Evolutionary conservation across 2,797 vertebrate species (phyloP).

Genomic region (Trachops cirrhosus): DNA sequence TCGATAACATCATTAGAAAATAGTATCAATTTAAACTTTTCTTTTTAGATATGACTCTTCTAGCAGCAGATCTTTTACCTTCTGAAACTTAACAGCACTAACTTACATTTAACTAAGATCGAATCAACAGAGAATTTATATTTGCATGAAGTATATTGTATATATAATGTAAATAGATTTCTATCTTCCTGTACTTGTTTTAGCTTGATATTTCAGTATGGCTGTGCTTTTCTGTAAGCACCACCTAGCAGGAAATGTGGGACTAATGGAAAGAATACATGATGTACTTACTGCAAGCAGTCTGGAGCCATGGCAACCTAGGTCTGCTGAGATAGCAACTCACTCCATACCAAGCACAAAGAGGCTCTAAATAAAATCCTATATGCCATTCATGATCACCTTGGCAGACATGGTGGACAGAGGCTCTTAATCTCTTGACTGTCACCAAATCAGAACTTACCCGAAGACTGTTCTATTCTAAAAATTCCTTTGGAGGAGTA

Average conservation of each 20-base stretch:
- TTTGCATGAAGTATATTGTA: not conserved
- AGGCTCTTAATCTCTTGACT: not conserved
- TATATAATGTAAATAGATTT: not conserved
- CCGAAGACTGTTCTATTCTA: not conserved
- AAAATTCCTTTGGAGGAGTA: not conserved
- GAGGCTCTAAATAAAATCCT: not conserved
- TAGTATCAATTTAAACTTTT: not conserved
- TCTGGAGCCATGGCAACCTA: not conserved
- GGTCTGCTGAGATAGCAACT: not conserved
- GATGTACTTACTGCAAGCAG: not conserved
- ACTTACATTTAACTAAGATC: not conserved
- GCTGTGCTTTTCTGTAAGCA: not conserved
- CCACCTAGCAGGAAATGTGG: not conserved
- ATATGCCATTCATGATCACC: not conserved
- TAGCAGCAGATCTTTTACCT: conserved; percentile 8
- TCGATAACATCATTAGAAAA: not conserved
- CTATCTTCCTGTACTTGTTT: not conserved
- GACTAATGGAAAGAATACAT: not conserved
- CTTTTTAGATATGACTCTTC: not conserved
- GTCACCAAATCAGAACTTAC: not conserved
- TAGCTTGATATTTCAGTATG: conserved; percentile 7
- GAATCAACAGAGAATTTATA: not conserved
- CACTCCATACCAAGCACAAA: not conserved
- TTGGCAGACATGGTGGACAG: not conserved
- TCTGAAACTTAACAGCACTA: conserved; percentile 10